Percentiles rank a stretch among this genome's conserved stretches.
Conservation (phyloP, 2,113 vertebrate genomes). For the Hyla sarda region DNA sequence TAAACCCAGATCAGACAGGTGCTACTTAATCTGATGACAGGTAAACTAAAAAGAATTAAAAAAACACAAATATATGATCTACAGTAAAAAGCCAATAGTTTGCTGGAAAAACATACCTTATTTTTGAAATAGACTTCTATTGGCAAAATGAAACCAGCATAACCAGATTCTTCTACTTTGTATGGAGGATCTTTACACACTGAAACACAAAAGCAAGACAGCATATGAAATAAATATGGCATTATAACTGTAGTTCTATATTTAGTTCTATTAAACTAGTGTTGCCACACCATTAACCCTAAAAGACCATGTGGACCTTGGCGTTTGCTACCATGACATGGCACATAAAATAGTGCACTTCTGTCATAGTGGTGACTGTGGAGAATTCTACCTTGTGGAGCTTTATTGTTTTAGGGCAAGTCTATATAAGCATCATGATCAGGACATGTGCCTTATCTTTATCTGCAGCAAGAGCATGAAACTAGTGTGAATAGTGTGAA, state of each 20-base stretch:
- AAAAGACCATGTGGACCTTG: background rate
- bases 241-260: background rate
- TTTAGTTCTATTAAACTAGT: background rate
- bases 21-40: background rate
- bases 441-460: background rate
- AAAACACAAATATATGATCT: background rate
- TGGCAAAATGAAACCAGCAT: constrained; percentile 91
- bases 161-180: constrained; percentile 92
- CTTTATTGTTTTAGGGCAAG: background rate
- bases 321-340: background rate
- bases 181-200: constrained; percentile 91
- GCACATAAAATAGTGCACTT: background rate
- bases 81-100: background rate
- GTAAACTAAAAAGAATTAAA: background rate
- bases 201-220: constrained; percentile 64
- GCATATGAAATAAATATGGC: background rate
- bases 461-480: no score
- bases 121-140: constrained; percentile 93
- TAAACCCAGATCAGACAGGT: background rate
- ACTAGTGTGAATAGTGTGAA: background rate
- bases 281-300: background rate
- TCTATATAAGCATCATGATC: background rate
- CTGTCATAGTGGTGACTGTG: background rate
- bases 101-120: constrained; percentile 74
- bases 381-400: background rate